phyloP scores from a whole-genome alignment of 2,888 invertebrate genomes.

The Sussaba pulchella region DNA sequence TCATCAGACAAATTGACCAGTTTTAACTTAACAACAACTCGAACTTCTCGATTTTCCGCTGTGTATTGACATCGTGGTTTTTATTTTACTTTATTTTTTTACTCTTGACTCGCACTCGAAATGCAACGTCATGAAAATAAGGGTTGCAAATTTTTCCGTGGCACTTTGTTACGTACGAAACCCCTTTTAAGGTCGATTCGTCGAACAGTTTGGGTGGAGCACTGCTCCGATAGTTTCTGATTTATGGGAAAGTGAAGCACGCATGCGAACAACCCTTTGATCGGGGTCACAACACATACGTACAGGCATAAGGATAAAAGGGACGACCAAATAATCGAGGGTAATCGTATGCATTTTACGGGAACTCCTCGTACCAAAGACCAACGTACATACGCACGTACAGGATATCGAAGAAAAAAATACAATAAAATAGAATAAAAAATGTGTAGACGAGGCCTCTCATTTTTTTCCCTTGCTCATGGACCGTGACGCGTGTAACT shows the following conservation, averaged over 20 bases:
- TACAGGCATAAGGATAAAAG: slow-evolving; percentile 73
- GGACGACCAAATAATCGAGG: slow-evolving; percentile 71
- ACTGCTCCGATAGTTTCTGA: slow-evolving; percentile 66
- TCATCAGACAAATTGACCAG: too few species aligned
- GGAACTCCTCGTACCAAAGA: slow-evolving; percentile 68
- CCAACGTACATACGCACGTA: slow-evolving; percentile 48
- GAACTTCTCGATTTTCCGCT: not conserved
- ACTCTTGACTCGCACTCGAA: slow-evolving; percentile 7
- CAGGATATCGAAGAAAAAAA: slow-evolving; percentile 18
- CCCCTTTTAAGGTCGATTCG: slow-evolving; percentile 36
- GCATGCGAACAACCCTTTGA: slow-evolving; percentile 73
- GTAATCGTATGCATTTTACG: slow-evolving; percentile 82
- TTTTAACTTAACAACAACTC: not conserved
- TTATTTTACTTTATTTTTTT: not conserved
- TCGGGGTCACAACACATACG: slow-evolving; percentile 65
- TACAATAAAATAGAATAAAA: slow-evolving; percentile 30
- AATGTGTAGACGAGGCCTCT: slow-evolving; percentile 54
- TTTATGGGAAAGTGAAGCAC: slow-evolving; percentile 76
- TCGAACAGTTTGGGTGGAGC: slow-evolving; percentile 20
- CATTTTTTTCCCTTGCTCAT: slow-evolving; percentile 71
- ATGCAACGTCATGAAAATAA: slow-evolving; percentile 37
- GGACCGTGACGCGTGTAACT: slow-evolving; percentile 77
- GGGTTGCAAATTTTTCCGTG: slow-evolving; percentile 41
- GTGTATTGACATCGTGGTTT: not conserved
- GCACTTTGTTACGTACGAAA: slow-evolving; percentile 46